Base-by-base conservation (phyloP, 2,113 vertebrate genomes). In the Zootoca vivipara region DNA sequence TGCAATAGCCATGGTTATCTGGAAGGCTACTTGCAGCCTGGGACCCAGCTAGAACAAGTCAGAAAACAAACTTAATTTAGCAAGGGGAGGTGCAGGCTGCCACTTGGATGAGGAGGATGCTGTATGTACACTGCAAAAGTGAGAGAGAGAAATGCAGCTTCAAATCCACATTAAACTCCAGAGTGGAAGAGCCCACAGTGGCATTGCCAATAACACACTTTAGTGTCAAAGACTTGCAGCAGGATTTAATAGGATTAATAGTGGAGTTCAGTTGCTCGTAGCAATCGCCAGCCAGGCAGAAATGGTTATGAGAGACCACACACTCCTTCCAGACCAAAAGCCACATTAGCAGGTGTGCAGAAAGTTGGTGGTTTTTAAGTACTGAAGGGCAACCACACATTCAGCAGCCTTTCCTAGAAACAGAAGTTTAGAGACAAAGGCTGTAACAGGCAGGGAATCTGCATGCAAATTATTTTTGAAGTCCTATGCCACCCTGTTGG, bases 191-290 rank as follows among this genome's bases (percentile, higher is more conserved):
- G n/a, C 75, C 40, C 67, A 46, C 7, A 42, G 12, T 78, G 28
- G 12, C 33, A 52, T 35, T 4, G 20, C 12, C 62, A 78, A 42
- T 38, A 62, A 30, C n/a, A 42, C 26, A 64, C 7, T 38, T 5
- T 58, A 38, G 35, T 35, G 35, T 42, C 33, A 65, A 84, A 73
- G 20, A 6, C n/a, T 38, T 20, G 12, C 7, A 85, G 35, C 33
- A 67, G 33, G 3, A 69, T 78, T 86, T 86, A 69, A 69, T 69
- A 52, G 22, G 40, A 86, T 86, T 86, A 86, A 46, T 86, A 86
- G 24, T 86, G 67, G 28, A 78, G 12, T 33, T 30, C 62, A 78
- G 42, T 46, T 86, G 58, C 38, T 28, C 3, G 38, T 70, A 69
- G 24, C 65, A 83, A 16, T 72, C 24, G n/a, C 82, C 46, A 52